Base-by-base conservation (phyloP, 2,888 invertebrate genomes). In the Drosophila tripunctata region DNA sequence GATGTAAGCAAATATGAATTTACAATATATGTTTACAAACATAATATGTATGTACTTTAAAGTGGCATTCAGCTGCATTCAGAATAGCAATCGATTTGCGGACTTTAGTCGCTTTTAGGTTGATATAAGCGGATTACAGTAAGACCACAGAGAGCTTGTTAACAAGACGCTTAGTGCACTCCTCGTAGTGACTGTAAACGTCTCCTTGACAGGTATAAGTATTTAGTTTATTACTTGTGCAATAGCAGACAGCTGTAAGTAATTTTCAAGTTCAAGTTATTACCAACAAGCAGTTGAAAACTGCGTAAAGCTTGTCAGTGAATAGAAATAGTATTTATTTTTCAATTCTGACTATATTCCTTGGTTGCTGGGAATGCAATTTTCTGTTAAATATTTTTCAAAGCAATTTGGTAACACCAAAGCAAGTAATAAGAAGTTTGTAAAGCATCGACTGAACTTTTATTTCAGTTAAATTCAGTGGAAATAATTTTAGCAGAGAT, bases 121-220 rank as follows among this genome's bases (percentile, higher is more conserved):
- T 31, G 17, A 35, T 40, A 24, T 36, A 24, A 68, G 17, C 36
- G 2, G 35, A 8, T 60, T 45, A 35, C 31, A 66, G 55, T 35
- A 22, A 35, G 31, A 22, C 51, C 27, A 50, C 17, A 56, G 48
- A 62, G 47, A 54, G 40, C 60, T 51, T 73, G 64, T 70, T 68
- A 60, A 72, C 58, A 69, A 36, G 58, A 33, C 55, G 47, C 38
- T 65, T 68, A 51, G 47, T 58, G 38, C 54, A 50, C 45, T 33
- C 10, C 19, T 24, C 19, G 31, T 2, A n/a, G 10, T 2, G 22
- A 14, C 35, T 47, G 58, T 27, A 3, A 41, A 21, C 36, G 4
- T 33, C 15, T 36, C 36, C 19, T 38, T 35, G 19, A 24, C 41
- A 58, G 64, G 40, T 31, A 14, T 15, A 3, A 38, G 36, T 36